Percentiles rank a stretch among this genome's conserved stretches.
These are phyloP conservation scores for Selene dorsalis DNA, from an alignment of 2,797 vertebrate species.

Conservation along the genomic window DNA sequence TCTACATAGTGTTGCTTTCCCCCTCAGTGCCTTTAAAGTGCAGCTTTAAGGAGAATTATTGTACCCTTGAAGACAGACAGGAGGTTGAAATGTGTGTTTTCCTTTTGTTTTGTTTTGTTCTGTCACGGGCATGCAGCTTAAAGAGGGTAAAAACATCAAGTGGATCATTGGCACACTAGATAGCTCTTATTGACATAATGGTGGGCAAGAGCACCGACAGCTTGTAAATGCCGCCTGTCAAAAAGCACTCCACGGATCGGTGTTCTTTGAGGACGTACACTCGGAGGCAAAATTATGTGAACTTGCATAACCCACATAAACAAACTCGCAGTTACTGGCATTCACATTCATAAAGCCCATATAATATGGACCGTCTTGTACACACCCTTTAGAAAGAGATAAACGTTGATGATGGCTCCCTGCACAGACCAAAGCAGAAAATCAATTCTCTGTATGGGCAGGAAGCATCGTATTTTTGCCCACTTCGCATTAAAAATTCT, in stretches of 20 bases:
- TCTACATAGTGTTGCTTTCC: slow-evolving; percentile 13
- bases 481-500: slow-evolving; percentile 79
- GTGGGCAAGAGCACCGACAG: slow-evolving; percentile 24
- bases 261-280: slow-evolving; percentile 50
- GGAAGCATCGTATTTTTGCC: slow-evolving; percentile 72
- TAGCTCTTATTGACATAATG: slow-evolving; percentile 60
- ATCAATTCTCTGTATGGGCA: slow-evolving; percentile 76
- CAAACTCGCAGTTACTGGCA: slow-evolving; percentile 55
- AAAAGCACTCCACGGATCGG: slow-evolving; percentile 61
- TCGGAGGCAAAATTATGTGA: slow-evolving; percentile 41
- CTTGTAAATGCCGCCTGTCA: slow-evolving; percentile 68
- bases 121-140: slow-evolving; percentile 18
- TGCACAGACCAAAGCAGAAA: slow-evolving; percentile 62
- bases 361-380: slow-evolving; percentile 54
- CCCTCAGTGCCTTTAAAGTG: slow-evolving; percentile 50
- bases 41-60: slow-evolving; percentile 55
- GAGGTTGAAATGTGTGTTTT: slow-evolving; percentile 41
- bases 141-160: slow-evolving; percentile 53
- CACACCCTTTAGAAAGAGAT: slow-evolving; percentile 70
- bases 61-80: slow-evolving; percentile 44
- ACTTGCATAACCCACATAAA: slow-evolving; percentile 60
- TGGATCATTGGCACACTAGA: slow-evolving; percentile 50
- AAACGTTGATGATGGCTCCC: slow-evolving; percentile 73
- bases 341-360: slow-evolving; percentile 28
- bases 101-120: slow-evolving; percentile 12